Percentiles rank a stretch among this genome's conserved stretches.
These are phyloP conservation scores for Poeciliopsis prolifica DNA, from an alignment of 2,113 vertebrate species.

Conservation along the genomic window DNA sequence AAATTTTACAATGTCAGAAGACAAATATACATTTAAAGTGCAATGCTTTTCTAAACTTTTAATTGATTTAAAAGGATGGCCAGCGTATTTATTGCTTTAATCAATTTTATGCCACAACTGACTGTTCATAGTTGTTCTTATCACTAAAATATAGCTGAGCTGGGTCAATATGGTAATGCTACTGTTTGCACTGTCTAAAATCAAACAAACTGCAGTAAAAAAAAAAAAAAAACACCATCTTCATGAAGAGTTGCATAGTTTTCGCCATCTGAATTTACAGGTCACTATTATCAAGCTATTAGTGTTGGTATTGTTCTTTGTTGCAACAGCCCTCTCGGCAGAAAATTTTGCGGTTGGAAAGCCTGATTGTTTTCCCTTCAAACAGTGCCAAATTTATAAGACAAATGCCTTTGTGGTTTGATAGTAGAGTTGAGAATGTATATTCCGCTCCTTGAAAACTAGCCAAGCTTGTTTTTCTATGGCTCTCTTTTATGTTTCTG, in stretches of 20 bases:
- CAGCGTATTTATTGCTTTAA: not conserved
- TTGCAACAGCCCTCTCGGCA: not conserved
- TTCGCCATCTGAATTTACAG: not conserved
- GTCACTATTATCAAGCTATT: not conserved
- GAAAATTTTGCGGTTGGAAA: not conserved
- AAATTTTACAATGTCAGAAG: not conserved
- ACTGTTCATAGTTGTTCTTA: not conserved
- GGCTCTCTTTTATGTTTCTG: not conserved
- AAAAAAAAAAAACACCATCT: too few relatives aligned
- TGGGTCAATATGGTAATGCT: not conserved
- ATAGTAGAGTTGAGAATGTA: not conserved
- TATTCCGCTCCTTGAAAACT: not conserved
- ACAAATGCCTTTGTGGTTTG: not conserved
- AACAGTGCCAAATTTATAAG: not conserved
- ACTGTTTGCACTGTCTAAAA: not conserved
- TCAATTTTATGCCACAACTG: not conserved
- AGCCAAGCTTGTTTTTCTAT: not conserved
- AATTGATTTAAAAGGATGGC: not conserved
- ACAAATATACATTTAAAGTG: not conserved
- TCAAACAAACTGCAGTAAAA: not conserved
- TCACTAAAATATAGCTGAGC: not conserved
- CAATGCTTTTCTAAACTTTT: not conserved
- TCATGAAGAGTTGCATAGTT: not conserved
- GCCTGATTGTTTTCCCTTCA: not conserved
- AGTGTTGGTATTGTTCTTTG: not conserved